Percentiles rank a stretch among this genome's conserved stretches.
Conservation (phyloP, 2,888 invertebrate species). For the Dryobota labecula region DNA sequence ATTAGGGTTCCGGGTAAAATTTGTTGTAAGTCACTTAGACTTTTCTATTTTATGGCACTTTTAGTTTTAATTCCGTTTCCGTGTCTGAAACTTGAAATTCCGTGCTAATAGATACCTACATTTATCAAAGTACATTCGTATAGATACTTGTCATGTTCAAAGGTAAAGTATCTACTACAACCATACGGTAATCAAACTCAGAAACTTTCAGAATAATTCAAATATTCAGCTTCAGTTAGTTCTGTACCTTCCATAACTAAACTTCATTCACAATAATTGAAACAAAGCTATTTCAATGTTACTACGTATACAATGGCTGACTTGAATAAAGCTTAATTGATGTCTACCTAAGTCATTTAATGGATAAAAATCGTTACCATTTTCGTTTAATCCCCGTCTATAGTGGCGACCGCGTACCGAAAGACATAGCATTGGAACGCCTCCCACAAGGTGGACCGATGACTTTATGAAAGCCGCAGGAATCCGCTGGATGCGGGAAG, state of each 20-base stretch:
- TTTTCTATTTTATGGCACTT: conserved; percentile 13
- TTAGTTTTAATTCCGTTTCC: not conserved
- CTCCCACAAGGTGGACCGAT: no score
- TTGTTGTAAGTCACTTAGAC: conserved; percentile 7
- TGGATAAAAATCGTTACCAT: no score
- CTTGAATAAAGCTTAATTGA: not conserved
- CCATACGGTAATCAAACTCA: no score
- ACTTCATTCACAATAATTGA: not conserved
- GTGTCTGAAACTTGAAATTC: not conserved
- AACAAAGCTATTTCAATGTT: not conserved
- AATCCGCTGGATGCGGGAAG: no score
- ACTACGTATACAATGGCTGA: not conserved
- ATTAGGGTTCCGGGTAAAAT: conserved; percentile 5
- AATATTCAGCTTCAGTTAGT: not conserved
- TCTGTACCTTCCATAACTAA: conserved; percentile 1
- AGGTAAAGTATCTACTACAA: not conserved
- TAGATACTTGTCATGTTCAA: not conserved
- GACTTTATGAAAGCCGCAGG: no score
- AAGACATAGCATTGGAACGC: no score
- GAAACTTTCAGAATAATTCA: conserved; percentile 7
- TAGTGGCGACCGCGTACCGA: no score
- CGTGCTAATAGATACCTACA: no score
- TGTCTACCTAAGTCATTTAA: no score
- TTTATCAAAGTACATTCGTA: not conserved
- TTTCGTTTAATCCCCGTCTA: no score